A percentile compares a stretch with the other conserved stretches of the same genome.
Conservation (phyloP, 92 coral and sea anemone species). For the Virgularia gustaviana region DNA sequence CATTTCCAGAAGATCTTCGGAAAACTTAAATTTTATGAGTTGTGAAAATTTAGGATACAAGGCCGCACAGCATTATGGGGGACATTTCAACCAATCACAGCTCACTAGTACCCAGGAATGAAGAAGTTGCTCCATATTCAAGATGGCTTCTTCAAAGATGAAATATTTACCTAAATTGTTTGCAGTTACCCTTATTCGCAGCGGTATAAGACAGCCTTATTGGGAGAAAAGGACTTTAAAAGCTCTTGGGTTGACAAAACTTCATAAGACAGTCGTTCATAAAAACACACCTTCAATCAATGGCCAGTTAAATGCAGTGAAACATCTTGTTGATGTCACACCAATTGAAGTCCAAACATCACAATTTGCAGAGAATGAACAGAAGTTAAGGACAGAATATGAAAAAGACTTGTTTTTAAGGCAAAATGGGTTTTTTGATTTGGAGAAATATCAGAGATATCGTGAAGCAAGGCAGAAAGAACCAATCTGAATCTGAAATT, state of each 20-base stretch:
- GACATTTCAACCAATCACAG: too few relatives aligned
- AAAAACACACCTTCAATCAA: constrained; percentile 87
- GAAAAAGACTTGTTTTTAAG: constrained; percentile 64
- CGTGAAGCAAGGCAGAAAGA: constrained; percentile 47
- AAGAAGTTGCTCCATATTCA: constrained; percentile 28
- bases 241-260: constrained; percentile 76
- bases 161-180: constrained; percentile 59
- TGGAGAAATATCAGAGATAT: constrained; percentile 53
- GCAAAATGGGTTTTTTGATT: constrained; percentile 73
- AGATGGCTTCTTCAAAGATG: constrained; percentile 25
- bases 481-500: constrained; percentile 18
- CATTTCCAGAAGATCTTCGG: too few relatives aligned
- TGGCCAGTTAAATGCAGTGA: constrained; percentile 77
- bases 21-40: too few relatives aligned
- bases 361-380: constrained; percentile 9
- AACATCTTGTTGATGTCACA: constrained; percentile 72
- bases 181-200: constrained; percentile 77
- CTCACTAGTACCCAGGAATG: too few relatives aligned
- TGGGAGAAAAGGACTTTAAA: constrained; percentile 93
- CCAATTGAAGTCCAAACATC: constrained; percentile 61
- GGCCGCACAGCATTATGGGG: too few relatives aligned
- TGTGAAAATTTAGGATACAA: too few relatives aligned
- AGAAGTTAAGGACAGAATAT: constrained; percentile 12
- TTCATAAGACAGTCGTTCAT: constrained; percentile 80
- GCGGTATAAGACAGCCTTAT: constrained; percentile 89